A percentile compares a stretch with the other conserved stretches of the same genome.
Conservation (phyloP, 2,888 invertebrate species). For the Agriopis marginaria region DNA sequence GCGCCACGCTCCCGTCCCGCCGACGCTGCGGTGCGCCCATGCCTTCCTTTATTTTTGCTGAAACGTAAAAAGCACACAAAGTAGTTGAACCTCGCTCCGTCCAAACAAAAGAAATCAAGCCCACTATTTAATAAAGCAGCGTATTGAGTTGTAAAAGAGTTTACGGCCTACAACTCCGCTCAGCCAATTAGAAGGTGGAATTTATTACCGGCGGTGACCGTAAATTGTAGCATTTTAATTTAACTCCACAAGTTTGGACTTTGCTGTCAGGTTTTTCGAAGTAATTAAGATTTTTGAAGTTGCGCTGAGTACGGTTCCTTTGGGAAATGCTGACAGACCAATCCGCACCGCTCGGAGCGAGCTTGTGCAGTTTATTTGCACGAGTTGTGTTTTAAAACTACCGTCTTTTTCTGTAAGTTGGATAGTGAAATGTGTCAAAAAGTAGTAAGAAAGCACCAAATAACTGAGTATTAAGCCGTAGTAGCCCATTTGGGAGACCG, state of each 20-base stretch:
- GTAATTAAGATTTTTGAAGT: slow-evolving; percentile 35
- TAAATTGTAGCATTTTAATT: slow-evolving; percentile 84
- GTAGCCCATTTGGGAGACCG: too few relatives aligned
- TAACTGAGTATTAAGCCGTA: neutral
- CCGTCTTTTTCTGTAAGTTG: neutral
- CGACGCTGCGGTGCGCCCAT: neutral
- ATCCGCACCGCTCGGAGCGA: slow-evolving; percentile 2
- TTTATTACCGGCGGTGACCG: slow-evolving; percentile 74
- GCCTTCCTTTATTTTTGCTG: neutral
- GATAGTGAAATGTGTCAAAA: neutral
- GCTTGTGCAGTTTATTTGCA: slow-evolving; percentile 5
- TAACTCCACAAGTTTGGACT: slow-evolving; percentile 58
- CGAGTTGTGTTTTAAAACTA: neutral
- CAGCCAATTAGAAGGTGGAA: slow-evolving; percentile 80
- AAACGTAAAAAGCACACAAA: neutral
- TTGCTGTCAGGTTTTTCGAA: slow-evolving; percentile 33
- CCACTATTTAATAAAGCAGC: slow-evolving; percentile 71
- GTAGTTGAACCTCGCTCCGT: slow-evolving; percentile 2
- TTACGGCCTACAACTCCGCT: slow-evolving; percentile 73
- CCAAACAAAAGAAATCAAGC: slow-evolving; percentile 23
- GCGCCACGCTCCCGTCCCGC: neutral
- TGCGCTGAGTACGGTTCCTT: slow-evolving; percentile 17
- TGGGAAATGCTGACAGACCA: slow-evolving; percentile 18
- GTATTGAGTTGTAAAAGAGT: slow-evolving; percentile 79
- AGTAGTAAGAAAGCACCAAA: neutral